Evolutionary conservation across 2,113 vertebrate species (phyloP), one percentile per base, ranked within the genome.

Genomic region (Galeopterus variegatus): DNA sequence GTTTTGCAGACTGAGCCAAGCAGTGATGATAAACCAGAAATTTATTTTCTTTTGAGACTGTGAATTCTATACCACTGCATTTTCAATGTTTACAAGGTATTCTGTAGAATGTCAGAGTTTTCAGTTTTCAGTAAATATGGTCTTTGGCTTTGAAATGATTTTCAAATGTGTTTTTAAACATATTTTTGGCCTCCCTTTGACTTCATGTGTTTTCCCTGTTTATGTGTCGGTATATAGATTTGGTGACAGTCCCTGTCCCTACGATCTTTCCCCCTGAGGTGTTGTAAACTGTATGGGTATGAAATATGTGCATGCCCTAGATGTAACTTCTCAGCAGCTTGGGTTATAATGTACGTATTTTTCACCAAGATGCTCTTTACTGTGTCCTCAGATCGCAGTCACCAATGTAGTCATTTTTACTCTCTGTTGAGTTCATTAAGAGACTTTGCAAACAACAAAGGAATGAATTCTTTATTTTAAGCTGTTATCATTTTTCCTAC

Each of bases 31-130:
- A 99, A 99, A 97, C 99, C 99, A 11, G 99, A 99, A 97, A 98
- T 99, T 26, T 99, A 99, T 98, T 99, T 99, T 97, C 98, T 99
- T 93, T 99, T 99, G 88, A 98, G 99, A 98, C 98, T 99, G 97
- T 99, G 99, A 99, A 94, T 97, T 98, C 96, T 95, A 52, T 33
- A 88, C 82, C 96, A 94, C 83, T 88, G 88, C 75, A 31, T 96
- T 85, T 93, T 88, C 91, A 19, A 36, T 94, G 98, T 98, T 97
- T 98, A 98, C 97, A 93, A 88, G 13, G 70, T 94, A 14, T 93
- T 95, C 95, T 93, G 3, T 85, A 24, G 96, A 96, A 65, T 84
- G 90, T 95, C 97, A 88, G 93, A 54, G 50, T 82, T 85, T 65
- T 96, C 67, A 83, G 62, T 69, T 81, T 73, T 89, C 54, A n/a